Evolutionary conservation across 2,888 invertebrate species (phyloP).

Genomic region (Micropterix aruncella): DNA sequence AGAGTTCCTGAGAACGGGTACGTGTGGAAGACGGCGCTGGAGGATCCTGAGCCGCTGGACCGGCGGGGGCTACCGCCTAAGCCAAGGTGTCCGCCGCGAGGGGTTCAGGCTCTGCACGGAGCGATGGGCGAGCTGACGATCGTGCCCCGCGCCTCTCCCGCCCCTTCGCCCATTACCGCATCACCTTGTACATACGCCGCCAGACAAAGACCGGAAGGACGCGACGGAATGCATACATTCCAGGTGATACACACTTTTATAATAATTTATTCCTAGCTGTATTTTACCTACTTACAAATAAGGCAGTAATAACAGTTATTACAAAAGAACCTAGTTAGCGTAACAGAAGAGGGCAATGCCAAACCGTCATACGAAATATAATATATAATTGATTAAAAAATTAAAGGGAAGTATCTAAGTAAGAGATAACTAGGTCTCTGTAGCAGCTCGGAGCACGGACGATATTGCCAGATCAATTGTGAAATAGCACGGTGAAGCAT

Average conservation of each 20-base stretch:
- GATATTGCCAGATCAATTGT: too few species aligned
- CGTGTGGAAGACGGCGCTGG: neutral
- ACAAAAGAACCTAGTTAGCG: too few species aligned
- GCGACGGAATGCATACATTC: slow-evolving; percentile 27
- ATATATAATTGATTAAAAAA: too few species aligned
- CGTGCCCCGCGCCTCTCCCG: slow-evolving; percentile 27
- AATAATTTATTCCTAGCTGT: neutral
- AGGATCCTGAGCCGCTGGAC: slow-evolving; percentile 14
- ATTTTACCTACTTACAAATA: neutral
- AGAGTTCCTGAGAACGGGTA: neutral
- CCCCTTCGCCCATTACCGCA: slow-evolving; percentile 22
- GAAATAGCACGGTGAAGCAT: too few species aligned
- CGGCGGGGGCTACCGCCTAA: slow-evolving; percentile 30
- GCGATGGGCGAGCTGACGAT: slow-evolving; percentile 30
- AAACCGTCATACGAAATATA: too few species aligned
- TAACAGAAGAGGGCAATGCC: too few species aligned
- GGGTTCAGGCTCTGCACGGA: slow-evolving; percentile 30
- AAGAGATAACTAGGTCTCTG: too few species aligned
- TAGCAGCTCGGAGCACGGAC: too few species aligned
- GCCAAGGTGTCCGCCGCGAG: slow-evolving; percentile 28
- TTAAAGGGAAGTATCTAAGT: too few species aligned
- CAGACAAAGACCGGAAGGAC: slow-evolving; percentile 27
- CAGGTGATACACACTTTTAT: slow-evolving; percentile 20
- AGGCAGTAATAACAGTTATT: too few species aligned
- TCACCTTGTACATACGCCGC: slow-evolving; percentile 20